Evolutionary conservation across 2,797 vertebrate species (phyloP), one percentile per base, ranked within the genome.

Genomic region (Falco berigora): DNA sequence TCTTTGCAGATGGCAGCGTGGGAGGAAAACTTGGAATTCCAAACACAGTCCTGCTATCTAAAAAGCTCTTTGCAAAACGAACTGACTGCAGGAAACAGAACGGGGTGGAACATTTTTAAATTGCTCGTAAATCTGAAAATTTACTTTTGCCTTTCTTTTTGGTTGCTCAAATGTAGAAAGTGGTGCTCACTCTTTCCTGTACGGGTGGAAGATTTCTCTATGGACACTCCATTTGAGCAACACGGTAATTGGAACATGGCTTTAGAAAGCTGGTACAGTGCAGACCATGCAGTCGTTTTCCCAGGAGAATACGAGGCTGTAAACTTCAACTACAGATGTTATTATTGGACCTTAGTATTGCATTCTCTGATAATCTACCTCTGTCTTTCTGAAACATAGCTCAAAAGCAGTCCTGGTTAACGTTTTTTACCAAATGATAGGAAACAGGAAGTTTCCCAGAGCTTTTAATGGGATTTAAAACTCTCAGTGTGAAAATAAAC

Each of bases 271-370:
- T 97, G 97, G 76, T 97, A 95, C 25, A 96, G 96, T 94, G 96
- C 96, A 66, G 97, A 98, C 61, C 96, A 88, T 15, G 50, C 94
- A 1, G 86, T 97, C 3, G 58, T 97, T 90, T 97, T 97, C 63
- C 98, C 97, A 58, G 97, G 97, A 76, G 94, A 98, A 91, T 90
- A 97, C 44, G 74, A 97, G 90, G 97, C 97, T 89, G 20, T 78
- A 66, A 97, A 96, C 32, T 92, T 97, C 79, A 80, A 97, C 96
- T 46, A 97, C 97, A 78, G 96, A 97, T 95, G 96, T 98, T 79
- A 59, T 92, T 85, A 97, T 92, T 89, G 96, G 95, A 91, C 97
- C 96, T 98, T 55, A 93, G 49, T n/a, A 36, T 19, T 66, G 34
- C 22, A 32, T 42, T 91, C 86, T 63, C 42, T 73, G 59, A 38